Conservation (phyloP, 2,113 vertebrate genomes). For the Aegithalos caudatus region DNA sequence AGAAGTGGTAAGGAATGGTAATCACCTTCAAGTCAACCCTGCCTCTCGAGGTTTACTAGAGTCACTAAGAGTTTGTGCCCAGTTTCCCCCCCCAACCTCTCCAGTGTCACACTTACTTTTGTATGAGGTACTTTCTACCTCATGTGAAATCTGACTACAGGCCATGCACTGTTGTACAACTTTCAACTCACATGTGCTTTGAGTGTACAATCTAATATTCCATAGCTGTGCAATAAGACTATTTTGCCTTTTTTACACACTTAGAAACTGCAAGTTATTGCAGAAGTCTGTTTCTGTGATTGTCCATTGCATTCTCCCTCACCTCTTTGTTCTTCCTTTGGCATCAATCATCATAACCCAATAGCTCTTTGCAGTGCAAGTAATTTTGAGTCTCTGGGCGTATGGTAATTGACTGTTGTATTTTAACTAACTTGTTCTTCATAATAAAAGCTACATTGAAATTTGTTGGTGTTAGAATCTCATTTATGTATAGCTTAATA, state of each 20-base stretch:
- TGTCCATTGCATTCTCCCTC: background rate
- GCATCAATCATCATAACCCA: background rate
- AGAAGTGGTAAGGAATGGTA: background rate
- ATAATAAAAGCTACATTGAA: background rate
- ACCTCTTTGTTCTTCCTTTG: background rate
- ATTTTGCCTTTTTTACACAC: background rate
- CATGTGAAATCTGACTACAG: background rate
- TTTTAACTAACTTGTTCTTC: background rate
- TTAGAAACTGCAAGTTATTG: background rate
- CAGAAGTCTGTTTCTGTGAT: background rate
- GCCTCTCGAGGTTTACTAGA: background rate
- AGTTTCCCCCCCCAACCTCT: rapidly evolving
- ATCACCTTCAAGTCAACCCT: background rate
- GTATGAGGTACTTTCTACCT: background rate
- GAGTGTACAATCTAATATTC: background rate
- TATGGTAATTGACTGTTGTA: background rate
- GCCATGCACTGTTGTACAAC: background rate
- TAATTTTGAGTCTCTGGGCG: background rate
- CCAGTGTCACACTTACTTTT: background rate
- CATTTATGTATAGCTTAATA: background rate
- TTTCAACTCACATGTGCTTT: background rate
- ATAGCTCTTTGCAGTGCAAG: background rate
- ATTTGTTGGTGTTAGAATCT: background rate
- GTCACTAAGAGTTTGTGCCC: background rate
- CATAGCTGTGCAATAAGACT: background rate